These are phyloP conservation scores for Odobenus rosmarus DNA, from an alignment of 2,113 vertebrate genomes.

Conservation along the genomic window DNA sequence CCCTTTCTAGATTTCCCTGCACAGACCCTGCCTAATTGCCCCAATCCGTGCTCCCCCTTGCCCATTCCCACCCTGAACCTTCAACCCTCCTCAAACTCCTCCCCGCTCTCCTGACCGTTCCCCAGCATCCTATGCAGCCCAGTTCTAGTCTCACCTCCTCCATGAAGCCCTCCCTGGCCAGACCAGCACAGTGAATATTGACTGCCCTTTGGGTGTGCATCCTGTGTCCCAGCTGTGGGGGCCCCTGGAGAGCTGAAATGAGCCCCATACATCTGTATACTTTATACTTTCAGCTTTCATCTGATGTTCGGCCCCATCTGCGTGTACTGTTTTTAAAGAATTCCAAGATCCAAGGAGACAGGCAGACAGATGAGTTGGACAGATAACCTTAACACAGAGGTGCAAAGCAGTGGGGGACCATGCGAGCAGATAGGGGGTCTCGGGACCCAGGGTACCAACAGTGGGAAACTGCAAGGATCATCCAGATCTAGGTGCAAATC, in stretches of 20 bases:
- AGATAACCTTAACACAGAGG: neutral
- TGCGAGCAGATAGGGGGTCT: neutral
- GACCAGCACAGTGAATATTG: fast-evolving
- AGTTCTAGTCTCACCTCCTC: neutral
- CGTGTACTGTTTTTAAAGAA: neutral
- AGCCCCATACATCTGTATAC: no score
- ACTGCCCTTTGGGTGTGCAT: neutral
- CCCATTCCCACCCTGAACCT: neutral
- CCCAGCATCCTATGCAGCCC: neutral
- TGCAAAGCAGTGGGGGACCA: no score
- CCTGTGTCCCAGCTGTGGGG: neutral
- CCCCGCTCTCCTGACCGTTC: neutral
- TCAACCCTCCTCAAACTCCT: neutral
- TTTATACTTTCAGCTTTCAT: neutral
- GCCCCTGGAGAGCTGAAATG: neutral
- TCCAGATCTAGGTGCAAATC: neutral
- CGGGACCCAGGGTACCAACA: neutral
- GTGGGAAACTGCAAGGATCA: neutral
- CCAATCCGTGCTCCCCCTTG: no score
- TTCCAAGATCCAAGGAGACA: neutral
- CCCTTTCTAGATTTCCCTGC: neutral
- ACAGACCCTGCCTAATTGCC: neutral
- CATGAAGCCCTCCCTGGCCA: neutral
- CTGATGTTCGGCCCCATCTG: neutral
- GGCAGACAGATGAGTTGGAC: neutral